A percentile compares a stretch with the other conserved stretches of the same genome.
These are phyloP conservation scores for Drosophila pachea DNA, from an alignment of 1,140 invertebrate genomes.

Conservation along the genomic window DNA sequence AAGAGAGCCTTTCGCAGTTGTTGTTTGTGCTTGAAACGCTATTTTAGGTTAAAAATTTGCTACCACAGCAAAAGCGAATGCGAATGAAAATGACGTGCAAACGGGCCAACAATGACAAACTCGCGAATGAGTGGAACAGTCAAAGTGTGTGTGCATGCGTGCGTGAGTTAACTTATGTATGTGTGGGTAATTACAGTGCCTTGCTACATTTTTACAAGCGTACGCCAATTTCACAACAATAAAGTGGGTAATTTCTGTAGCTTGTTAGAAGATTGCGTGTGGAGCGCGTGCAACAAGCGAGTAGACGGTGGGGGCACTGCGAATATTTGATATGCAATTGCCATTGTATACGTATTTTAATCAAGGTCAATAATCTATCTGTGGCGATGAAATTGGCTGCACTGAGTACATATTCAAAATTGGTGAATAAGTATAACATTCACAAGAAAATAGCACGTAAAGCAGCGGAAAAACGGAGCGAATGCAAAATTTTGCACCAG, in stretches of 20 bases:
- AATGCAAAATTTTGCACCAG: slow-evolving; percentile 65
- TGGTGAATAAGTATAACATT: slow-evolving; percentile 57
- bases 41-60: slow-evolving; percentile 73
- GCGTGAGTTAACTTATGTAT: slow-evolving; percentile 1
- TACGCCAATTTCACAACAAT: slow-evolving; percentile 42
- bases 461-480: slow-evolving; percentile 33
- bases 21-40: slow-evolving; percentile 52
- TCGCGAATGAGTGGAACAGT: not conserved
- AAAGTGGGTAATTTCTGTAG: slow-evolving; percentile 34
- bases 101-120: slow-evolving; percentile 27
- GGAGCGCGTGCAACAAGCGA: slow-evolving; percentile 51
- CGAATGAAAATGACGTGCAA: slow-evolving; percentile 45
- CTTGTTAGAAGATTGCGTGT: slow-evolving; percentile 31
- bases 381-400: slow-evolving; percentile 2
- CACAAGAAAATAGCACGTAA: slow-evolving; percentile 50
- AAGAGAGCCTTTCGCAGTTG: slow-evolving; percentile 21
- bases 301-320: slow-evolving; percentile 6
- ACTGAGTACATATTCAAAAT: slow-evolving; percentile 50
- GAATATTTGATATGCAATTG: slow-evolving; percentile 10
- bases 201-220: slow-evolving; percentile 34
- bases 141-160: slow-evolving; percentile 6
- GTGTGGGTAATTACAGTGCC: slow-evolving; percentile 31
- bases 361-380: slow-evolving; percentile 77
- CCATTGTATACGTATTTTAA: slow-evolving; percentile 33
- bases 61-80: slow-evolving; percentile 41